Evolutionary conservation across 92 coral and sea anemone genomes (phyloP).

Genomic region (Micromussa lordhowensis): DNA sequence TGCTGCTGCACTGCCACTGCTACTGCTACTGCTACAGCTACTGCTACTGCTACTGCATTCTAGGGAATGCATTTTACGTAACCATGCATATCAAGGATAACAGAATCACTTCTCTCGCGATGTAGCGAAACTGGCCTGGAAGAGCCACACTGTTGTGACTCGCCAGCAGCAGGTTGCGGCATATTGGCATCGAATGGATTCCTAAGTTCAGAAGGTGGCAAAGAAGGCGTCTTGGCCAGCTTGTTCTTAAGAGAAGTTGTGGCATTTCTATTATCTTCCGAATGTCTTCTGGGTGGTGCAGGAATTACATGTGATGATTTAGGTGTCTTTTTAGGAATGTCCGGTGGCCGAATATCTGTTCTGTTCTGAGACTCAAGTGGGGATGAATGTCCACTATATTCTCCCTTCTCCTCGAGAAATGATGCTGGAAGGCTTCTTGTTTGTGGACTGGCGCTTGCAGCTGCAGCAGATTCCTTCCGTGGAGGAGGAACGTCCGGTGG

Average conservation of each 20-base stretch:
- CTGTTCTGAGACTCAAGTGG: no score
- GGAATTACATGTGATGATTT: no score
- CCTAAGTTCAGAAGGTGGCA: not conserved
- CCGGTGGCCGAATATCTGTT: not conserved
- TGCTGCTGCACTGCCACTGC: no score
- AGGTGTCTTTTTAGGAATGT: not conserved
- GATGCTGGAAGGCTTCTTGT: not conserved
- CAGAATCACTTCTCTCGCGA: not conserved
- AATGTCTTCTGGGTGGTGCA: no score
- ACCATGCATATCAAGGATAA: not conserved
- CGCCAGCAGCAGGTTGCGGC: not conserved
- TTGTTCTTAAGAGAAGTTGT: no score
- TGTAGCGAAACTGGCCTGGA: not conserved
- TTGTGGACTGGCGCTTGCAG: not conserved
- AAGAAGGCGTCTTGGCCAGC: not conserved
- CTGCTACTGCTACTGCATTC: not conserved
- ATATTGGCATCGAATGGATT: not conserved
- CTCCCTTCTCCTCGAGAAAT: not conserved
- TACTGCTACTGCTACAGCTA: not conserved
- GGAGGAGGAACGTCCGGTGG: not conserved
- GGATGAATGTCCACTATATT: not conserved
- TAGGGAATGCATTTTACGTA: not conserved
- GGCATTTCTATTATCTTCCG: no score
- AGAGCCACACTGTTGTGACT: not conserved
- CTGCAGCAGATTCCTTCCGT: not conserved